A percentile compares a stretch with the other conserved stretches of the same genome.
phyloP scores from a whole-genome alignment of 2,888 invertebrate species.

The Nematopogon swammerdamellus region DNA sequence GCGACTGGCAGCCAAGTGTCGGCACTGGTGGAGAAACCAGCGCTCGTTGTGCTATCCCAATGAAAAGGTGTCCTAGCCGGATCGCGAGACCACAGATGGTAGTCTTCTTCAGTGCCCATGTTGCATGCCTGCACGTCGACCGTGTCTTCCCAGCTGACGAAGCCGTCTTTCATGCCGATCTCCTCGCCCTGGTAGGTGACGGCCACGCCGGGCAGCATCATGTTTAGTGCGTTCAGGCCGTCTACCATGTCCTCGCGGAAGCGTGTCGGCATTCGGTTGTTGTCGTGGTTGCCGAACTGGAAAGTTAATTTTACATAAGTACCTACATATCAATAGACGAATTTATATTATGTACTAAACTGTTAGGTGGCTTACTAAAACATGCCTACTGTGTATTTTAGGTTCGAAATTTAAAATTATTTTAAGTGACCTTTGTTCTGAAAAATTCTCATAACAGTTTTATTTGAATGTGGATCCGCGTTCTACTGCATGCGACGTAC shows the following conservation, averaged over 20 bases:
- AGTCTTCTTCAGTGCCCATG: conserved; percentile 50
- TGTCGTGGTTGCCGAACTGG: conserved; percentile 71
- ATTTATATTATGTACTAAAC: background rate
- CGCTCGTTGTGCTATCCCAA: conserved; percentile 54
- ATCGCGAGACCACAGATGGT: conserved; percentile 52
- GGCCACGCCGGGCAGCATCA: conserved; percentile 72
- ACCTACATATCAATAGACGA: background rate
- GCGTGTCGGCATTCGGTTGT: conserved; percentile 59
- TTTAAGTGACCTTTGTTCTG: too few relatives aligned
- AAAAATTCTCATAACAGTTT: too few relatives aligned
- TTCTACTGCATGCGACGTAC: too few relatives aligned
- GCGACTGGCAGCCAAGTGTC: conserved; percentile 68
- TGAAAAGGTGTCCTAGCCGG: conserved; percentile 65
- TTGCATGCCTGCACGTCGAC: conserved; percentile 55
- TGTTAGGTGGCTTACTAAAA: background rate
- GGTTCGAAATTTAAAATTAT: too few relatives aligned
- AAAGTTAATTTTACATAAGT: too few relatives aligned
- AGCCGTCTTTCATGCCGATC: conserved; percentile 66
- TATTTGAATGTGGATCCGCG: too few relatives aligned
- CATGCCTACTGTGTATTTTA: too few relatives aligned
- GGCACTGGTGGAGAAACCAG: conserved; percentile 57
- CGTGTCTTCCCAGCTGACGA: conserved; percentile 55
- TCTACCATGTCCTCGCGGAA: conserved; percentile 64
- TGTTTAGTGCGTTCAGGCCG: conserved; percentile 64
- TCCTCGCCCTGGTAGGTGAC: conserved; percentile 85